A percentile compares a stretch with the other conserved stretches of the same genome.
phyloP scores from a whole-genome alignment of 2,113 vertebrate genomes.

The Ochotona curzoniae region DNA sequence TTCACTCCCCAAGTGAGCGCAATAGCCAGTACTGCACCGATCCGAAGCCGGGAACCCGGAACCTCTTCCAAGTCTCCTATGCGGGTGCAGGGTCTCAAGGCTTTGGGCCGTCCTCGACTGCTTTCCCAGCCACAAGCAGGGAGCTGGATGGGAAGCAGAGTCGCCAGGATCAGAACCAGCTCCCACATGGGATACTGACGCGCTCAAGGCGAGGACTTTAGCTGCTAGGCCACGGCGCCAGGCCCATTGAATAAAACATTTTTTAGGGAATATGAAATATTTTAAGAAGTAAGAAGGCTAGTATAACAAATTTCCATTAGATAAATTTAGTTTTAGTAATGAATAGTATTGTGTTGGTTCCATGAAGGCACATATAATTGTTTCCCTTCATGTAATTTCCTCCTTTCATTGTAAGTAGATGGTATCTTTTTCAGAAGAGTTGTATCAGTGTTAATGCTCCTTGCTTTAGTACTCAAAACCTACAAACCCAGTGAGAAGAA shows the following conservation, averaged over 20 bases:
- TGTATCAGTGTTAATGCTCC: neutral
- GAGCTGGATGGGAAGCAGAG: too few species aligned
- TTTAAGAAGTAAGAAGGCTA: neutral
- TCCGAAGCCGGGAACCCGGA: too few species aligned
- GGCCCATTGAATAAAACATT: neutral
- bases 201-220: too few species aligned
- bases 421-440: conserved; percentile 2
- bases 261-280: neutral
- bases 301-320: neutral
- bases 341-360: conserved; percentile 19
- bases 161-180: too few species aligned
- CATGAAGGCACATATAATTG: neutral
- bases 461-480: neutral
- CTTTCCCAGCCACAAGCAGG: too few species aligned
- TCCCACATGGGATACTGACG: too few species aligned
- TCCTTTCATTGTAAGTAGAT: conserved; percentile 11
- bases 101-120: too few species aligned
- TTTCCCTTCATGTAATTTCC: neutral
- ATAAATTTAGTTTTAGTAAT: conserved; percentile 3
- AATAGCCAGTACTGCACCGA: too few species aligned
- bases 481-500: neutral
- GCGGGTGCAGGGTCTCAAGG: too few species aligned
- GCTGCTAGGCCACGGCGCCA: too few species aligned
- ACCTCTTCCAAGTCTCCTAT: too few species aligned
- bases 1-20: too few species aligned